Percentiles rank a stretch among this genome's conserved stretches.
Evolutionary conservation across 2,797 vertebrate species (phyloP).

Genomic region (Sebastes minor): DNA sequence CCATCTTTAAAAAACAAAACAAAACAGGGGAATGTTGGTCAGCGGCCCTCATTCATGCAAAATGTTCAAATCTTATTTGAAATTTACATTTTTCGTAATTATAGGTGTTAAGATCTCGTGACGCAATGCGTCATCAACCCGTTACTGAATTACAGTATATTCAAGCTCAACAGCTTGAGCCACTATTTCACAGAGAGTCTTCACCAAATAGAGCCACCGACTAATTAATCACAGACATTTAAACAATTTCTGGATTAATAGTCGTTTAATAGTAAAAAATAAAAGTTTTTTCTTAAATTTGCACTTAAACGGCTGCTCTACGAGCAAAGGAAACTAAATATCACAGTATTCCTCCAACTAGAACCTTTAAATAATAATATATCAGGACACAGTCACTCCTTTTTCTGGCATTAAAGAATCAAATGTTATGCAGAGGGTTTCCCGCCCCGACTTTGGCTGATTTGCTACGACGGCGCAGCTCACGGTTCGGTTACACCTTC

Average conservation of each 20-base stretch:
- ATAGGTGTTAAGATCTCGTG: background rate
- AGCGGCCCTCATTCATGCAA: background rate
- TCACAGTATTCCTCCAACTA: conserved; percentile 22
- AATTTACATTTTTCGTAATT: background rate
- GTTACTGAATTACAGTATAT: background rate
- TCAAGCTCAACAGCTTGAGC: background rate
- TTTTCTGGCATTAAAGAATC: background rate
- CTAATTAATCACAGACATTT: background rate
- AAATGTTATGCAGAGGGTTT: background rate
- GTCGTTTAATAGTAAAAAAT: background rate
- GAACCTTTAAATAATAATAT: conserved; percentile 6
- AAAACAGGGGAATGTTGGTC: conserved; percentile 1
- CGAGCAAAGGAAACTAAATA: background rate
- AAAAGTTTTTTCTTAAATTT: background rate
- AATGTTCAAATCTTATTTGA: background rate
- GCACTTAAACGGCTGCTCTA: background rate
- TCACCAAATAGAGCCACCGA: background rate
- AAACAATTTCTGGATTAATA: background rate
- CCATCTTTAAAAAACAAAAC: background rate
- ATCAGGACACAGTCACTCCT: background rate
- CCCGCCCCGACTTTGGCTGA: conserved; percentile 35
- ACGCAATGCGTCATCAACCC: background rate
- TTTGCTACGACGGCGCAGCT: background rate
- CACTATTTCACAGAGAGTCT: background rate
- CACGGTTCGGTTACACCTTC: background rate